Evolutionary conservation across 2,888 invertebrate species (phyloP).

Genomic region (Himalopsyche kuldschensis): DNA sequence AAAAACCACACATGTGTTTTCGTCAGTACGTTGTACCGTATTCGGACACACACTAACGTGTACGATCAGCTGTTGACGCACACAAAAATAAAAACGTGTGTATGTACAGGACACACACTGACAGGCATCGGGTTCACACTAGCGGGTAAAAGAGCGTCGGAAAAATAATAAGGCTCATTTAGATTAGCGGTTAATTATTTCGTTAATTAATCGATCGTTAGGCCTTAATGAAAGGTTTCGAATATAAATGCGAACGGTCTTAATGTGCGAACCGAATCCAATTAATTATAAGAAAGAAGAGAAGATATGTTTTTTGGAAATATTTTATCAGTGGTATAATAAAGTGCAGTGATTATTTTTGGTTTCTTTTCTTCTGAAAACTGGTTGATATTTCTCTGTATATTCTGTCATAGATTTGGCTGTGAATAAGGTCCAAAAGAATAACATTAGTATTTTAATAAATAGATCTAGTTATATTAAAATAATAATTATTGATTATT

Average conservation of each 20-base stretch:
- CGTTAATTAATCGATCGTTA: not conserved
- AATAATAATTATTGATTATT: no score
- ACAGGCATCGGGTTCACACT: slow-evolving; percentile 10
- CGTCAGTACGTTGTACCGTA: not conserved
- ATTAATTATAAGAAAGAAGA: not conserved
- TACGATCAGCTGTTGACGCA: slow-evolving; percentile 37
- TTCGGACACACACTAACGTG: slow-evolving; percentile 1
- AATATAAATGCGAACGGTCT: not conserved
- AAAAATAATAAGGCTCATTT: slow-evolving; percentile 15
- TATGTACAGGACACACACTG: not conserved
- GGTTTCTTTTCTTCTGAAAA: no score
- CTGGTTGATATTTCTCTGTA: no score
- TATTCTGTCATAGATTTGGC: no score
- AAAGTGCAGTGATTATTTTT: no score
- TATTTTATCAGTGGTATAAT: no score
- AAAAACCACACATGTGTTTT: not conserved
- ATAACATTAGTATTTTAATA: no score
- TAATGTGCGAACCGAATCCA: not conserved
- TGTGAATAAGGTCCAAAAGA: no score
- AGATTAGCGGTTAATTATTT: not conserved
- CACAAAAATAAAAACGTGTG: slow-evolving; percentile 2
- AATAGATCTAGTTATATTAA: no score
- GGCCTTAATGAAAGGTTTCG: not conserved
- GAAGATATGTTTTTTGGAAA: no score
- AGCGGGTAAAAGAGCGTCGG: slow-evolving; percentile 11